Evolutionary conservation across 2,113 vertebrate species (phyloP).

Genomic region (Haliaeetus leucogaster): DNA sequence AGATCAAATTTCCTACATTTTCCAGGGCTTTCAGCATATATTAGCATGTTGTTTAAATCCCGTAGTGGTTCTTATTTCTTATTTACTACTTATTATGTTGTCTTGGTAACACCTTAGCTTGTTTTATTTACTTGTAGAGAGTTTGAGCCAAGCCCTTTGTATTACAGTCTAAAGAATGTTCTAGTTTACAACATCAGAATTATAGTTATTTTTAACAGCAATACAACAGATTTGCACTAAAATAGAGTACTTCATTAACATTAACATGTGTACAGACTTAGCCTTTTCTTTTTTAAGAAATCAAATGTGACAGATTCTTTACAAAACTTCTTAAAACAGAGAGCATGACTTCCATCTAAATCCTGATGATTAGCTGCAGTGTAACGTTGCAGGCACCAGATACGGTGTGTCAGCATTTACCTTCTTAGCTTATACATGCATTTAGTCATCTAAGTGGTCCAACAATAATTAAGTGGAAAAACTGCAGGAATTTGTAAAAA

Average conservation of each 20-base stretch:
- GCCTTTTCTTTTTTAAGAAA: background rate
- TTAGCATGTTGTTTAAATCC: background rate
- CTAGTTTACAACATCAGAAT: background rate
- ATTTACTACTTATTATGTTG: background rate
- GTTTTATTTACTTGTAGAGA: background rate
- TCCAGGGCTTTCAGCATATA: background rate
- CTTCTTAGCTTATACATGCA: background rate
- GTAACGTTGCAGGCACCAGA: background rate
- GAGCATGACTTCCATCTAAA: background rate
- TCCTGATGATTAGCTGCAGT: background rate
- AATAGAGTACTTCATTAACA: background rate
- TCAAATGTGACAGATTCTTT: background rate
- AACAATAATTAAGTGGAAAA: background rate
- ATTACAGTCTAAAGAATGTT: background rate
- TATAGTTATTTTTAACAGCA: background rate
- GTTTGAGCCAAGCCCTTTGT: background rate
- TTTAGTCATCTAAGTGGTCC: background rate
- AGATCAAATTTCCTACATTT: background rate
- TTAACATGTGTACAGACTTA: background rate
- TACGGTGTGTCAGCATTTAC: rapidly evolving
- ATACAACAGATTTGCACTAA: background rate
- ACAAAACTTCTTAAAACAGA: background rate
- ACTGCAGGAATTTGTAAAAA: background rate
- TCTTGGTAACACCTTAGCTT: background rate
- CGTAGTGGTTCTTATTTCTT: background rate